Conservation (phyloP, 2,888 invertebrate genomes). For the Troides oblongomaculatus region DNA sequence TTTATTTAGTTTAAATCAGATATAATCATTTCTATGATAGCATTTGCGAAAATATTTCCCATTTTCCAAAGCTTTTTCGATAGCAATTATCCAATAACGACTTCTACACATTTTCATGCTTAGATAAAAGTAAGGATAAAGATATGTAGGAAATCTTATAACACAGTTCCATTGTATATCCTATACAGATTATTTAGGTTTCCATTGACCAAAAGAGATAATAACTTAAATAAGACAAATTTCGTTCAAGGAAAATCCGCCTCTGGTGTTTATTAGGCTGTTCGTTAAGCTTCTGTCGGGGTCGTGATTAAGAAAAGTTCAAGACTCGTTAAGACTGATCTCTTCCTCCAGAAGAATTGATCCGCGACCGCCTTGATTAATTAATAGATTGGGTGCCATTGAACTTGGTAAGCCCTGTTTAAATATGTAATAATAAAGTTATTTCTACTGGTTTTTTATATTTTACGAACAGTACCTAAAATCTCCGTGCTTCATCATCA, state of each 20-base stretch:
- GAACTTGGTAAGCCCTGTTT: not conserved
- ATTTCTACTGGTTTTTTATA: too few species aligned
- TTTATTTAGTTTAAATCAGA: too few species aligned
- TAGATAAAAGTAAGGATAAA: too few species aligned
- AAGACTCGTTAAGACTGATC: slow-evolving; percentile 4
- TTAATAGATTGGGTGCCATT: slow-evolving; percentile 3
- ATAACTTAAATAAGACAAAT: not conserved
- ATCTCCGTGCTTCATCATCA: too few species aligned
- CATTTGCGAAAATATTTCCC: too few species aligned
- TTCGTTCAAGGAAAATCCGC: not conserved
- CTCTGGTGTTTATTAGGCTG: not conserved
- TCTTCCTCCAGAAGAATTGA: slow-evolving; percentile 1
- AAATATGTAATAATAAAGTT: too few species aligned
- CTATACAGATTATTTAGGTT: not conserved
- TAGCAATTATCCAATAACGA: too few species aligned
- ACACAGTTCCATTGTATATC: not conserved
- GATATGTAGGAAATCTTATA: too few species aligned
- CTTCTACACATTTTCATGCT: too few species aligned
- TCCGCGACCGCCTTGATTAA: slow-evolving; percentile 9
- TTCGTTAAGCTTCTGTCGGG: slow-evolving; percentile 1
- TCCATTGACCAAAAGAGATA: not conserved
- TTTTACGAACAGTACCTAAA: too few species aligned
- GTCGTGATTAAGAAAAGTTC: slow-evolving; percentile 2
- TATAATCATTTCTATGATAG: too few species aligned
- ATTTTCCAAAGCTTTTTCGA: too few species aligned